Base-by-base conservation (phyloP, 2,888 invertebrate genomes). In the Ormyrus nitidulus region DNA sequence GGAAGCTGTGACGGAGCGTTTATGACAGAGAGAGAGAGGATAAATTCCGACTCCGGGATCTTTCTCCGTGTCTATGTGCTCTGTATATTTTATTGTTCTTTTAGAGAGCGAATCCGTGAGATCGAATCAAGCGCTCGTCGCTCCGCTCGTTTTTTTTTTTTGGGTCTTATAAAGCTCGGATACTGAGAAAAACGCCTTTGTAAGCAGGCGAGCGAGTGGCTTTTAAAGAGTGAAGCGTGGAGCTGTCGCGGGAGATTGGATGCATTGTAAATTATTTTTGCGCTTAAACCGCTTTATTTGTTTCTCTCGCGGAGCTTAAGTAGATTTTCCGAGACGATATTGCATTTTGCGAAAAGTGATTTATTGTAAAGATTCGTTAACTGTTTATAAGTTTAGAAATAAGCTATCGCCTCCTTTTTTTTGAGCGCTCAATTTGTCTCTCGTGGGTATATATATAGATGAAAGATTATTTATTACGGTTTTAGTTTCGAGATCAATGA, bases 1-100 rank as follows among this genome's bases (percentile, higher is more conserved):
- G 44, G 44, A 58, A 68, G 72, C 6, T 78, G 77, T 79, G 79
- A 79, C 79, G 68, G 76, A 62, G 81, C 78, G 66, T 61, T 77
- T 78, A 71, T 75, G 19, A 48, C 44, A 11, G 51, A 34, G 34
- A 34, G 66, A 56, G 61, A 34, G 62, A 66, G 71, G 58, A 81
- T 77, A 68, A 77, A 81, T 77, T 65, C 68, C 48, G 44, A 53
- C 59, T 64, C 53, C 59, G 58, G 44, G 56, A 44, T 53, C 34
- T 34, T 34, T 34, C 34, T 34, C 34, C 4, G 44, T 46, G n/a
- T 77, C 59, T 75, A 62, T 77, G 64, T 71, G 62, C 77, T 80
- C 44, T 73, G 61, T 77, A 64, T 73, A 76, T 77, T 77, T 77
- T 69, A 76, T 80, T 71, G 76, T 76, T 72, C 76, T 49, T 53